These are phyloP conservation scores for Hipparchia sbordonii DNA, from an alignment of 2,888 invertebrate species.

Conservation along the genomic window DNA sequence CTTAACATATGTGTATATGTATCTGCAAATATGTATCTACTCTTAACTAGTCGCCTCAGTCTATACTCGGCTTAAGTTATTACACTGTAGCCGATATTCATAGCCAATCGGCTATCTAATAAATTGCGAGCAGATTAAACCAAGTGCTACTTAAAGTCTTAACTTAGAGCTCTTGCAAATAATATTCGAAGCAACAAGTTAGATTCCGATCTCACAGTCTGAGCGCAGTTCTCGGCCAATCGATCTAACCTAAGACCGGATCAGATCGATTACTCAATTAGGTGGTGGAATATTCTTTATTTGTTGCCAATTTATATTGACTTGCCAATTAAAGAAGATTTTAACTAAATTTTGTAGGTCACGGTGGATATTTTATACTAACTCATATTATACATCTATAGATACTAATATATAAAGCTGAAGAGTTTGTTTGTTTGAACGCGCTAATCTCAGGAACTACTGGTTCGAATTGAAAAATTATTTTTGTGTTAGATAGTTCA, in stretches of 20 bases:
- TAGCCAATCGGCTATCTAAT: constrained; percentile 16
- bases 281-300: constrained; percentile 6
- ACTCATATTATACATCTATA: background rate
- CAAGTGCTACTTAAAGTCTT: constrained; percentile 23
- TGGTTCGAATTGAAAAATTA: too few relatives aligned
- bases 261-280: constrained; percentile 15
- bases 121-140: constrained; percentile 19
- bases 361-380: background rate
- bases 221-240: constrained; percentile 17
- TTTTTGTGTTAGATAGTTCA: too few relatives aligned
- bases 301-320: constrained; percentile 11
- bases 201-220: constrained; percentile 62
- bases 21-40: too few relatives aligned
- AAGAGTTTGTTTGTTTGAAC: too few relatives aligned
- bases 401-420: too few relatives aligned
- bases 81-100: constrained; percentile 13
- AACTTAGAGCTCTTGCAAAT: constrained; percentile 27
- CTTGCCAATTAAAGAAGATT: background rate
- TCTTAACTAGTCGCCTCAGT: background rate
- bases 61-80: constrained; percentile 1
- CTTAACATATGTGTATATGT: too few relatives aligned
- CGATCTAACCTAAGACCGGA: constrained; percentile 22
- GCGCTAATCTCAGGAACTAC: too few relatives aligned
- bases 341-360: background rate
- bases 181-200: constrained; percentile 70